A percentile compares a stretch with the other conserved stretches of the same genome.
phyloP scores from a whole-genome alignment of 2,888 invertebrate genomes.

The Protodeltote pygarga region DNA sequence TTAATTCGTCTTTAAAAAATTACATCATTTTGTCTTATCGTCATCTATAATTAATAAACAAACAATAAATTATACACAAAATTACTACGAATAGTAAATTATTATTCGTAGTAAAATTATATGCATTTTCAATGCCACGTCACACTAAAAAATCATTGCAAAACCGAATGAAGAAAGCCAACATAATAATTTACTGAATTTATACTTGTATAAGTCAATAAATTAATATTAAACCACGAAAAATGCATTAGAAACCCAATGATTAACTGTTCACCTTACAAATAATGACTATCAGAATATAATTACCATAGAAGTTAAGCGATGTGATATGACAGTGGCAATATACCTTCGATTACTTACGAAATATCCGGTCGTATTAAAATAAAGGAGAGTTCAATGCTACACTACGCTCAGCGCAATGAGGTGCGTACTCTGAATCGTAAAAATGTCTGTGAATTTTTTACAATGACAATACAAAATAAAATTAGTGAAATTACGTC shows the following conservation, averaged over 20 bases:
- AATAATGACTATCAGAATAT: conserved; percentile 34
- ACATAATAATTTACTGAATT: conserved; percentile 7
- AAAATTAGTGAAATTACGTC: conserved; percentile 14
- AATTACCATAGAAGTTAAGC: conserved; percentile 45
- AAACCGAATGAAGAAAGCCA: conserved; percentile 35
- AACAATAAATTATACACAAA: conserved; percentile 20
- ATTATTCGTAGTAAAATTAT: conserved; percentile 8
- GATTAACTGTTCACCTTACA: conserved; percentile 44
- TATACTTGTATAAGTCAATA: conserved; percentile 13
- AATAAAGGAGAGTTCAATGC: conserved; percentile 55
- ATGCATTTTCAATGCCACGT: conserved; percentile 34
- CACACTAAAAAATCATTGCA: conserved; percentile 14
- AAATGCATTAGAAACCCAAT: conserved; percentile 31
- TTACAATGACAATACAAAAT: conserved; percentile 8
- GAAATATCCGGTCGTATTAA: conserved; percentile 51
- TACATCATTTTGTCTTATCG: conserved; percentile 3
- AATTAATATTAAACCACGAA: conserved; percentile 30
- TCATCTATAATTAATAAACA: conserved; percentile 15
- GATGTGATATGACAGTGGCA: conserved; percentile 29
- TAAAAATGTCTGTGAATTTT: conserved; percentile 10
- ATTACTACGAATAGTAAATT: too few relatives aligned
- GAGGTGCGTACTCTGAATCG: conserved; percentile 38
- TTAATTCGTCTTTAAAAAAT: conserved; percentile 4
- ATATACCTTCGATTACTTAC: conserved; percentile 32
- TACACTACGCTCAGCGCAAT: conserved; percentile 30